Evolutionary conservation across 2,797 vertebrate species (phyloP), one percentile per base, ranked within the genome.

Genomic region (Myripristis murdjan): DNA sequence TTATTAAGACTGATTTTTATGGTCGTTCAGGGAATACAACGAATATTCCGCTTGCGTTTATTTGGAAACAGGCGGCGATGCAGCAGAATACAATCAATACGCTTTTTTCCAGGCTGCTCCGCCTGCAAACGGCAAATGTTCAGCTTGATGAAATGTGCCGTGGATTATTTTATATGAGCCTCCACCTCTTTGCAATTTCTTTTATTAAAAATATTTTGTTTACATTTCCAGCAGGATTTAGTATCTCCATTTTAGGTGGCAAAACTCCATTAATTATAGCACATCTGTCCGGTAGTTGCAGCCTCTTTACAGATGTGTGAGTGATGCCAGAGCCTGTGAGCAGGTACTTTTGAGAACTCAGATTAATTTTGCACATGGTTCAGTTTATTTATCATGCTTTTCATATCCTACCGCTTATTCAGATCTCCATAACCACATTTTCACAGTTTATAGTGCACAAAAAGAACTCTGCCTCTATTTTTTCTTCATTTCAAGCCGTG

Each of bases 21-120:
- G 52, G 35, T 74, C 1, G 76, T 53, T 65, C 41, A 4, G 65
- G 33, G 4, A 74, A 72, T 53, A 47, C 54, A 43, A 41, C 60
- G 44, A 28, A 47, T 15, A 63, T 67, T 15, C 23, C 43, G 28
- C 49, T 22, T 22, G 54, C 12, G 46, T 75, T 58, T 62, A 73
- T 63, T 46, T 57, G 56, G 58, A 64, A 65, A 60, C 35, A 70
- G 48, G 4, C 23, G 39, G n/a, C 70, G 73, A 72, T 85, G 84
- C 84, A 78, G 81, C 61, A 75, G 58, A 79, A 77, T 47, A 15
- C 10, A 79, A 84, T 87, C 82, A 79, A 87, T 84, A 83, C 68
- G n/a, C n/a, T 61, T 5, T 14, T 14, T 52, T 52, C 24, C 57
- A 47, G 62, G 58, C 39, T 57, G 55, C 43, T 26, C 6, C 6